Conservation (phyloP, 2,113 vertebrate species). For the Glaucomys volans region DNA sequence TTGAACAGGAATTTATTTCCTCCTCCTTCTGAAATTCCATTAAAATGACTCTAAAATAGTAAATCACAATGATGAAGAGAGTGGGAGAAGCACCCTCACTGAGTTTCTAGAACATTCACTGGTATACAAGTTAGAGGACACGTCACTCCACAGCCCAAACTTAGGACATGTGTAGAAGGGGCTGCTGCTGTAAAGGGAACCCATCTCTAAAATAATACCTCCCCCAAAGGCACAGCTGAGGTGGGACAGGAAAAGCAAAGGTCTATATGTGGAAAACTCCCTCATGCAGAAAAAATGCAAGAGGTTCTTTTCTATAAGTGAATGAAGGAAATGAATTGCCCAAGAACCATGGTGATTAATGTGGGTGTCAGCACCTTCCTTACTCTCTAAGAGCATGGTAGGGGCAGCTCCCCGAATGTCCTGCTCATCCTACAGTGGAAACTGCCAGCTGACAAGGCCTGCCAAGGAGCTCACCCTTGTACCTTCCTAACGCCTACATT, state of each 20-base stretch:
- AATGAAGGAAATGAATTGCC: too few relatives aligned
- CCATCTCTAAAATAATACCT: neutral
- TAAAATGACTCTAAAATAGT: neutral
- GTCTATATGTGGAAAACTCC: neutral
- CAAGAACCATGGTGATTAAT: neutral
- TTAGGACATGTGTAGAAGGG: neutral
- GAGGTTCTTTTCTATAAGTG: neutral
- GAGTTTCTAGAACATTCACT: neutral
- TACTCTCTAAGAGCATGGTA: neutral
- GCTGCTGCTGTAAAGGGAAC: neutral
- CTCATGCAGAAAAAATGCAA: neutral
- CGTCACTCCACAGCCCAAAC: neutral
- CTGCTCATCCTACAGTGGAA: neutral
- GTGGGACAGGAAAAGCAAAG: neutral
- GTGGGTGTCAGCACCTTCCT: neutral
- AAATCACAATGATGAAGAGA: neutral
- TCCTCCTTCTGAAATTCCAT: neutral
- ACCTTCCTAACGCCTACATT: too few relatives aligned
- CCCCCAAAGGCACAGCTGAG: neutral
- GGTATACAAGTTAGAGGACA: neutral
- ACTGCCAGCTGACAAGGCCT: neutral
- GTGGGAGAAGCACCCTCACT: neutral
- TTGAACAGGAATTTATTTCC: too few relatives aligned
- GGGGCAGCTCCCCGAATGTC: accelerated
- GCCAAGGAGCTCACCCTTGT: neutral